These are phyloP conservation scores for Allolobophora icterica DNA, from an alignment of 2,888 invertebrate genomes.

Conservation along the genomic window DNA sequence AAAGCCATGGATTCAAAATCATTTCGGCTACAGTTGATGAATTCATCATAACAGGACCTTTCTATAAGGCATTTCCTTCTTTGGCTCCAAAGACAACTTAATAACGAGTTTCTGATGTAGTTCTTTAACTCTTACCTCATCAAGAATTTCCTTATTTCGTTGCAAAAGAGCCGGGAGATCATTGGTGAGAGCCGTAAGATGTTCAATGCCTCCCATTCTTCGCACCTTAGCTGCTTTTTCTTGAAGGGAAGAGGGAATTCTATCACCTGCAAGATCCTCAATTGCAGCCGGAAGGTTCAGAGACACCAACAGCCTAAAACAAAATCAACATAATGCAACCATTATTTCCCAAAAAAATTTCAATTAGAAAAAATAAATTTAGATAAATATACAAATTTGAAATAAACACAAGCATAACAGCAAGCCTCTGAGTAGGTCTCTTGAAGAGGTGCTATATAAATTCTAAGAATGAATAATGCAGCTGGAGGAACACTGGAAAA, in stretches of 20 bases:
- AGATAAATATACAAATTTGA: neutral
- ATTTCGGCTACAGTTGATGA: too few species aligned
- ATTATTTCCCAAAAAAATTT: neutral
- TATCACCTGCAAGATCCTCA: slow-evolving; percentile 75
- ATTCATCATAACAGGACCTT: too few species aligned
- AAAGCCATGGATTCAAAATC: too few species aligned
- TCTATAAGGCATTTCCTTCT: too few species aligned
- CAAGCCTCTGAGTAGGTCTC: too few species aligned
- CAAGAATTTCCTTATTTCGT: slow-evolving; percentile 90
- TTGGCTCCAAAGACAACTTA: too few species aligned
- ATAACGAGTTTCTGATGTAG: neutral
- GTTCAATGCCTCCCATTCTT: slow-evolving; percentile 78
- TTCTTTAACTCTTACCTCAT: slow-evolving; percentile 77
- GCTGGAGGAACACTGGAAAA: neutral
- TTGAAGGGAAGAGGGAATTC: slow-evolving; percentile 81
- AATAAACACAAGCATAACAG: neutral
- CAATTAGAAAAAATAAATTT: neutral
- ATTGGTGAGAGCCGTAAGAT: slow-evolving; percentile 76
- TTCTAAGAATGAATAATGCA: too few species aligned
- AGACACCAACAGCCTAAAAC: slow-evolving; percentile 80
- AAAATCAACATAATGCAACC: neutral
- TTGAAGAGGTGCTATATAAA: too few species aligned
- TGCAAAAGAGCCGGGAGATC: slow-evolving; percentile 89
- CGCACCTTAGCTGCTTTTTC: slow-evolving; percentile 83
- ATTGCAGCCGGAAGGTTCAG: slow-evolving; percentile 94